Base-by-base conservation (phyloP, 2,888 invertebrate genomes). In the Herminia tarsipennalis region DNA sequence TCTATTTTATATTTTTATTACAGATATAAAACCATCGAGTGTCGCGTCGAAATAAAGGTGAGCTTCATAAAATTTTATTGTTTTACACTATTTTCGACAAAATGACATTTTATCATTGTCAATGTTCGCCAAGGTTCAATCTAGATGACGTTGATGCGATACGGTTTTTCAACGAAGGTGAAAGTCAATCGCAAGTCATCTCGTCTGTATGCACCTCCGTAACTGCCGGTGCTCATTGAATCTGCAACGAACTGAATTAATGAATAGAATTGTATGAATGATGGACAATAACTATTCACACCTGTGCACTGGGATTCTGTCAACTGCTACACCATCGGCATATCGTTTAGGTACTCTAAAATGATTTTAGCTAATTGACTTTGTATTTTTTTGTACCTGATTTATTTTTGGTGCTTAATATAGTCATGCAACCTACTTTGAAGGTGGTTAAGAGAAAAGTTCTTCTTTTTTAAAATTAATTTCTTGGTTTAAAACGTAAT, bases 151-250 rank as follows among this genome's bases (percentile, higher is more conserved):
- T 64, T 64, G 71, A 59, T 66, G 58, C 70, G 70, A 69, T 65
- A 70, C 73, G 71, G 63, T 61, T 75, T 59, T 58, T 60, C 63
- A 57, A 48, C 56, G 75, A 76, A 78, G 78, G 78, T 78, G 76
- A 76, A 76, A 78, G 76, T 76, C 72, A 74, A 64, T 58, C 60
- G 62, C 67, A 55, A 71, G 65, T 71, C 63, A 69, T 78, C 73
- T 71, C 57, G 65, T 73, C 72, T 69, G 72, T 66, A 76, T 76
- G 66, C 76, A 72, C 61, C 73, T 62, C 62, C 46, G 55, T 56
- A 64, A 54, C 57, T 46, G 56, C 60, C 58, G 56, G 56, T 64
- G 64, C 62, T 59, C 66, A 65, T 67, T 61, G 65, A 68, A 66
- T 66, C 65, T 63, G 63, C 60, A 62, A 67, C 59, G 59, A 70